These are phyloP conservation scores for Synergus itoensis DNA, from an alignment of 2,888 invertebrate species.

Conservation along the genomic window DNA sequence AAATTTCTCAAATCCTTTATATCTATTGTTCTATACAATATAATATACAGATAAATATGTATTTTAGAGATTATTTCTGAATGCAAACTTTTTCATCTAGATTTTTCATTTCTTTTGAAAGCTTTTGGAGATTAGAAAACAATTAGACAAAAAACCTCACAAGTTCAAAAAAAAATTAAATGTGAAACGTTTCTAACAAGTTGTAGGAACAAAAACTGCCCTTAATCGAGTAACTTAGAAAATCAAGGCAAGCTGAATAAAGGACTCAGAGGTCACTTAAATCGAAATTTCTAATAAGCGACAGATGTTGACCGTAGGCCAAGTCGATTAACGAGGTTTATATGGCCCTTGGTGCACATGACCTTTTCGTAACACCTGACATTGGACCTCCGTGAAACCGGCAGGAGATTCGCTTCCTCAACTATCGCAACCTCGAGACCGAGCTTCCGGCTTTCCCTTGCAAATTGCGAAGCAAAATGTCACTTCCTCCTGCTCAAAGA, in stretches of 20 bases:
- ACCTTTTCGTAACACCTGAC: conserved; percentile 42
- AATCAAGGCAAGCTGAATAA: conserved; percentile 28
- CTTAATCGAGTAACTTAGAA: neutral
- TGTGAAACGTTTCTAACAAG: neutral
- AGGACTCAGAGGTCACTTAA: conserved; percentile 27
- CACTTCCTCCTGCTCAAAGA: neutral
- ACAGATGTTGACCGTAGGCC: conserved; percentile 41
- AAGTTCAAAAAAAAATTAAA: too few species aligned
- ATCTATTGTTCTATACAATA: neutral
- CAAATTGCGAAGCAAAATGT: conserved; percentile 53
- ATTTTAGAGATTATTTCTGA: too few species aligned
- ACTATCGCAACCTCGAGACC: conserved; percentile 37
- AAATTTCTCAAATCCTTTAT: neutral
- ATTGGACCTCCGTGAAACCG: conserved; percentile 40
- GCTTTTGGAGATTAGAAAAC: too few species aligned
- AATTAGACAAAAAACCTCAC: too few species aligned
- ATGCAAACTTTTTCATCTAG: too few species aligned
- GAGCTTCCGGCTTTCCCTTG: conserved; percentile 67
- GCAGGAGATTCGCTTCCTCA: conserved; percentile 42
- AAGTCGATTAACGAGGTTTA: conserved; percentile 36
- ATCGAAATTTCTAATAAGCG: conserved; percentile 37
- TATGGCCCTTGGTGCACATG: conserved; percentile 26
- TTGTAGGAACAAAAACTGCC: neutral
- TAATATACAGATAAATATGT: too few species aligned
- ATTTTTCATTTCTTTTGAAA: too few species aligned